Percentiles rank a stretch among this genome's conserved stretches.
phyloP scores from a whole-genome alignment of 2,888 invertebrate species.

The Tortrix viridana region DNA sequence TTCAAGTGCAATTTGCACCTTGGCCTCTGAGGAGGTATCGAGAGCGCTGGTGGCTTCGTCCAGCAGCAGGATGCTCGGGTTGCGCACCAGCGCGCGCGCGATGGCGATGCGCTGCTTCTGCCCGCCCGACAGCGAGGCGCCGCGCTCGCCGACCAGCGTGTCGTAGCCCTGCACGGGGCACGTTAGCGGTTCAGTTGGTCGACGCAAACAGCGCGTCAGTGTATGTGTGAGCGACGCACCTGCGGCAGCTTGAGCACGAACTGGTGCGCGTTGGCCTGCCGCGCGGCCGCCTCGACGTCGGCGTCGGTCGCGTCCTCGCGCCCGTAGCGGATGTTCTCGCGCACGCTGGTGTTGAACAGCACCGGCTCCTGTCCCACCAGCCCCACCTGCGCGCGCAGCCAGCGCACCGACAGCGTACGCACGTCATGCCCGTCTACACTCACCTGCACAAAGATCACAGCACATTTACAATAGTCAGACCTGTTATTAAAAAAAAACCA shows the following conservation, averaged over 20 bases:
- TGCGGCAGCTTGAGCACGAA: slow-evolving; percentile 86
- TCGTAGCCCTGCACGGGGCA: slow-evolving; percentile 86
- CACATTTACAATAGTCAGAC: too few species aligned
- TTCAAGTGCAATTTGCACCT: slow-evolving; percentile 92
- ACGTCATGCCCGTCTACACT: slow-evolving; percentile 83
- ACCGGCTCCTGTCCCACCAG: slow-evolving; percentile 93
- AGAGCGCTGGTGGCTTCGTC: slow-evolving; percentile 96
- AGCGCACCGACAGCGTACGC: slow-evolving; percentile 86
- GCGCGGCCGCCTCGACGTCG: slow-evolving; percentile 86
- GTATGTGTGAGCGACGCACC: slow-evolving; percentile 49
- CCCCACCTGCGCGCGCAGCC: slow-evolving; percentile 89
- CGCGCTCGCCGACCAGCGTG: slow-evolving; percentile 92
- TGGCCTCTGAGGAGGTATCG: slow-evolving; percentile 92
- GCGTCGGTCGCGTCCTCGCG: slow-evolving; percentile 81
- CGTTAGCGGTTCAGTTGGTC: neutral
- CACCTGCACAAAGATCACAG: neutral
- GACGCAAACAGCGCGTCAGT: neutral
- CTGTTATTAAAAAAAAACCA: too few species aligned
- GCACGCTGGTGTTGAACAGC: slow-evolving; percentile 89
- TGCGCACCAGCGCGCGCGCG: slow-evolving; percentile 92
- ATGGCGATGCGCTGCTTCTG: slow-evolving; percentile 96
- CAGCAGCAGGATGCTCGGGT: slow-evolving; percentile 90
- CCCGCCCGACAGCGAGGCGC: slow-evolving; percentile 93
- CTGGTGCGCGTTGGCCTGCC: slow-evolving; percentile 87
- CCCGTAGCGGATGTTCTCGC: slow-evolving; percentile 91